Conservation (phyloP, 2,113 vertebrate genomes). For the Erythrocercus mccallii region DNA sequence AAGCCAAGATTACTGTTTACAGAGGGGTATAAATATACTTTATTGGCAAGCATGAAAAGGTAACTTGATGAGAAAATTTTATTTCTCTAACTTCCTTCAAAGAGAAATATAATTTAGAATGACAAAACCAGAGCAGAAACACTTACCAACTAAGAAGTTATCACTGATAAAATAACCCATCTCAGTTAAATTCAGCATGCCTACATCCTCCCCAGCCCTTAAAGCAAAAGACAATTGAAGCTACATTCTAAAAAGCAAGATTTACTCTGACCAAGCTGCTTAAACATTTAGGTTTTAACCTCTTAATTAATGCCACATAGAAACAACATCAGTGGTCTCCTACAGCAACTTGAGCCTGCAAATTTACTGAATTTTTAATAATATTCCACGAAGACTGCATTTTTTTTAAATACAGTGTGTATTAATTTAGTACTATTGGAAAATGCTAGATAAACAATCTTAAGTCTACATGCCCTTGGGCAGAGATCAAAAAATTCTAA, state of each 20-base stretch:
- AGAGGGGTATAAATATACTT: background rate
- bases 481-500: background rate
- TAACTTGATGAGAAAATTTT: background rate
- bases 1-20: background rate
- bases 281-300: background rate
- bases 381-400: background rate
- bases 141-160: background rate
- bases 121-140: background rate
- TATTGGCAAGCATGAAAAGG: background rate
- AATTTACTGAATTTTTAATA: background rate
- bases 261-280: background rate
- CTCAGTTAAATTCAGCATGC: background rate
- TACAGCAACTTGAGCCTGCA: background rate
- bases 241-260: background rate
- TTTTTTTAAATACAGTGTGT: background rate
- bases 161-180: background rate
- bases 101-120: background rate
- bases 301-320: background rate
- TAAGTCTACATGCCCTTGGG: background rate
- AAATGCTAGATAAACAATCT: background rate
- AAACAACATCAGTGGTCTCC: background rate
- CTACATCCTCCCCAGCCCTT: background rate
- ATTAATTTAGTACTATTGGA: background rate
- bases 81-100: background rate
- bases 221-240: background rate